Base-by-base conservation (phyloP, 2,888 invertebrate genomes). In the Abscondita cerata region DNA sequence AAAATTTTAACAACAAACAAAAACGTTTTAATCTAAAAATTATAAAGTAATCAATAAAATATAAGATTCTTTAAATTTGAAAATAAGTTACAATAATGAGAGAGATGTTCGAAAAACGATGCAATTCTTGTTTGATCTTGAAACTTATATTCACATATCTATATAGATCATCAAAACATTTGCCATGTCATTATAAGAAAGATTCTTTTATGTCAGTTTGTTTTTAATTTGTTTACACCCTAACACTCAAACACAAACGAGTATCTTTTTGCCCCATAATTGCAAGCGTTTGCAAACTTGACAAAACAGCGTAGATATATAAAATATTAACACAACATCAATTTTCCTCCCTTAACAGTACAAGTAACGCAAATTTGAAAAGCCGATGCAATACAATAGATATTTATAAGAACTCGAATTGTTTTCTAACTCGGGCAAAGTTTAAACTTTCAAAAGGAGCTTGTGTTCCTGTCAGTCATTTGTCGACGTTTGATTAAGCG, bases 401-500 rank as follows among this genome's bases (percentile, higher is more conserved):
- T 40, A 52, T 52, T n/a, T 52, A 25, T 20, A 13, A 31, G 52
- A 52, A 40, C 12, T n/a, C 16, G 6, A 41, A 15, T 54, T 54
- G 55, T 56, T 56, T 34, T 11, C 19, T 18, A 38, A 51, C 25
- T 52, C 33, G 44, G n/a, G 5, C 20, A 41, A 51, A 41, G 44
- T 58, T 52, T 31, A 33, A 15, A 48, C 50, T 57, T 57, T 57
- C 41, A 52, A 52, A 52, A 51, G 52, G 19, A 36, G 58, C 34
- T 44, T 52, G 36, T 58, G 58, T 58, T 41, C 52, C 58, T 40
- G 59, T 53, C 59, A 59, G 46, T 59, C 59, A 59, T 52, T 52
- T 59, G 59, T 59, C 59, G 59, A 11, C 20, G 52, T 52, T 40
- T 59, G 59, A 59, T 59, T 59, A 59, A 59, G 52, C 52, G 47